Evolutionary conservation across 2,888 invertebrate genomes (phyloP).

Genomic region (Ptilodon capucinus): DNA sequence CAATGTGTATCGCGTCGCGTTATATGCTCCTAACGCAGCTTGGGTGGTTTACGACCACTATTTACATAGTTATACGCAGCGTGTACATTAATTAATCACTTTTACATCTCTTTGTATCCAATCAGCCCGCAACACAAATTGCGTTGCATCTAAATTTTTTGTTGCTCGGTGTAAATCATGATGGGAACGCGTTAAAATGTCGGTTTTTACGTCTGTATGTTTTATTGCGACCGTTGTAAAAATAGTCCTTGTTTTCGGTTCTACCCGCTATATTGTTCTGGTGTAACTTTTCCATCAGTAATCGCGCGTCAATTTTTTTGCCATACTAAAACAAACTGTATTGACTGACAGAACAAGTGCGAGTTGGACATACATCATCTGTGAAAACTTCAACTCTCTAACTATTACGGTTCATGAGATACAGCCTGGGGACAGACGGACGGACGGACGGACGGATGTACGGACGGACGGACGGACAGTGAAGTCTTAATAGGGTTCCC

Average conservation of each 20-base stretch:
- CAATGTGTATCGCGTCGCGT: conserved; percentile 35
- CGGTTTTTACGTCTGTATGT: conserved; percentile 27
- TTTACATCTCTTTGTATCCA: conserved; percentile 45
- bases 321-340: no score
- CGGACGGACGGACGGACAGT: no score
- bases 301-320: no score
- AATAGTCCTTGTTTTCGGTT: not conserved
- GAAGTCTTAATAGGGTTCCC: no score
- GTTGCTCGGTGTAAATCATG: conserved; percentile 34
- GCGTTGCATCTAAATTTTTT: conserved; percentile 21
- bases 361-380: no score
- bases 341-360: no score
- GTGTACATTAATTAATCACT: conserved; percentile 59
- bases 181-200: conserved; percentile 29
- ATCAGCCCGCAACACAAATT: conserved; percentile 32
- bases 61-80: conserved; percentile 54
- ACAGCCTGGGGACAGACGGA: no score
- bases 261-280: not conserved
- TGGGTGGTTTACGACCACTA: conserved; percentile 53
- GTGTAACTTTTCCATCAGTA: no score
- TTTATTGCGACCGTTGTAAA: conserved; percentile 33
- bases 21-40: conserved; percentile 37
- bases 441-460: no score
- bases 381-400: no score
- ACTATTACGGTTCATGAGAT: no score